Base-by-base conservation (phyloP, 2,113 vertebrate genomes). In the Eulacestoma nigropectus region DNA sequence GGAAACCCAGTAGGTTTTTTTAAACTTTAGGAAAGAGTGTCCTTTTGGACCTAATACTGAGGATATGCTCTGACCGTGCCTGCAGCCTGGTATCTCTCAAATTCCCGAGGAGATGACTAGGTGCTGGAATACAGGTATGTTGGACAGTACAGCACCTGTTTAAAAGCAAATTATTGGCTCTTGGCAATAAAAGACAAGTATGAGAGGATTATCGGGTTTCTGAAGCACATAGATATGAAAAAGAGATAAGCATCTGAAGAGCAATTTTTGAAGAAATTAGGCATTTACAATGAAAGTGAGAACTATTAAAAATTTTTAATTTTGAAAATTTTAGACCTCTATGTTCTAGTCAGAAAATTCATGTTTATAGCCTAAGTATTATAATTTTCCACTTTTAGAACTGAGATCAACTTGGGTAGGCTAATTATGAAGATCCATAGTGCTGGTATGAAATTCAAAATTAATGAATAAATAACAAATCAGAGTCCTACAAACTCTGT, bases 381-480 rank as follows among this genome's bases (percentile, higher is more conserved):
- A 16, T 11, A 78, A 67, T 19, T 70, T 47, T 64, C 21, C 14
- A n/a, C 35, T 72, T 64, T 41, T 8, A 62, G 4, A 74, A 56
- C 3, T 32, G 19, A 50, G 12, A 18, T 14, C 17, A 65, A 0
- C 26, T 64, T 84, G 8, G 8, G 4, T 57, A 29, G 29, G 4
- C 16, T 42, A 63, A 59, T 37, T 53, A 42, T 22, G 6, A 63
- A 23, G 6, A 16, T 74, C 18, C 21, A 46, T 50, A 87, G 33
- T 27, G 13, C 5, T 81, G 9, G 42, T 46, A 26, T 77, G 69
- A 92, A 84, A 74, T 80, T 73, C 7, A 88, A 69, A 87, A 81
- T 16, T 49, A 47, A 50, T 37, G 16, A 83, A 49, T 56, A 47
- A 82, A 41, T 81, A 81, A 63, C 22, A 55, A 68, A 77, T 20